Percentiles rank a stretch among this genome's conserved stretches.
Evolutionary conservation across 2,797 vertebrate species (phyloP).

Genomic region (Acomys russatus): DNA sequence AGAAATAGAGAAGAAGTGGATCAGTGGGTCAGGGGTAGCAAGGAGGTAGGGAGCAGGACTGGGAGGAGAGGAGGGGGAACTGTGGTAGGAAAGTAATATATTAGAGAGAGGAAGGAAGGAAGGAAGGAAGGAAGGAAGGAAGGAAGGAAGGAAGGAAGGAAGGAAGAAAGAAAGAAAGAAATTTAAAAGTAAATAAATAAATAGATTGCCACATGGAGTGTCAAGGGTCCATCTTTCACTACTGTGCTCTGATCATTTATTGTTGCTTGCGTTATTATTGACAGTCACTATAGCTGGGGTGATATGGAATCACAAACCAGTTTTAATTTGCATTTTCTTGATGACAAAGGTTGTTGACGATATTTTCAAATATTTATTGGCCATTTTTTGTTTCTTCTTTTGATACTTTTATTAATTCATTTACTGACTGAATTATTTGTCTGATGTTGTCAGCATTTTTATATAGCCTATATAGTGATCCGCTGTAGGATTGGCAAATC

Average conservation of each 20-base stretch:
- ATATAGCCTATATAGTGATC: background rate
- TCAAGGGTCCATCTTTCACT: background rate
- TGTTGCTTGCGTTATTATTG: background rate
- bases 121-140: too few species aligned
- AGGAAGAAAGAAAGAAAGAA: too few species aligned
- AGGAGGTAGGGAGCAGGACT: too few species aligned
- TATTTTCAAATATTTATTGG: background rate
- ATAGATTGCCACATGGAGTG: background rate
- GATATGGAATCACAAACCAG: background rate
- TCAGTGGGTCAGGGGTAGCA: too few species aligned
- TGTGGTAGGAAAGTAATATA: too few species aligned
- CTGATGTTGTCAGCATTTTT: background rate
- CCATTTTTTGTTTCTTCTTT: background rate
- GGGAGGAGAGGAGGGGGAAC: too few species aligned
- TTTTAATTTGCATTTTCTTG: background rate
- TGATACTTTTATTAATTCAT: background rate
- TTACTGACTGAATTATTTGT: background rate
- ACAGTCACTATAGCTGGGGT: background rate
- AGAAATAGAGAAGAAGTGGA: too few species aligned
- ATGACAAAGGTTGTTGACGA: background rate
- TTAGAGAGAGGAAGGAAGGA: too few species aligned
- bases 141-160: too few species aligned
- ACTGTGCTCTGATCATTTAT: background rate
- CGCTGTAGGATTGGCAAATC: too few species aligned
- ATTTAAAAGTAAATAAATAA: too few species aligned